Conservation (phyloP, 2,888 invertebrate genomes). For the Brachylomia viminalis region DNA sequence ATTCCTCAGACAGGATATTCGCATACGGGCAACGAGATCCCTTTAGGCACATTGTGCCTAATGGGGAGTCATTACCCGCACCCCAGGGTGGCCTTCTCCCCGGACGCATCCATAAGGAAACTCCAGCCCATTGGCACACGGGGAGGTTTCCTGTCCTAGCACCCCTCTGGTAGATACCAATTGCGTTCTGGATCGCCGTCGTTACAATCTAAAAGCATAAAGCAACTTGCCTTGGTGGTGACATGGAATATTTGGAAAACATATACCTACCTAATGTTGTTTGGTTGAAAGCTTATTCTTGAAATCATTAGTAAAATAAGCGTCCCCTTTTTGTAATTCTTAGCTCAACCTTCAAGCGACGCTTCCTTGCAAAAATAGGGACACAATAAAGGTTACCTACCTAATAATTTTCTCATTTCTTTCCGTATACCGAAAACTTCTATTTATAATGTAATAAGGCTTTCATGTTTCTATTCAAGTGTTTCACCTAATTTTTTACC, state of each 20-base stretch:
- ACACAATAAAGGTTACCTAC: neutral
- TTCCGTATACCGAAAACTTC: neutral
- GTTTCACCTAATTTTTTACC: constrained; percentile 23
- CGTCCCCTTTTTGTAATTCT: neutral
- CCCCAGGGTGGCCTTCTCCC: too few species aligned
- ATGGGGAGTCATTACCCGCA: too few species aligned
- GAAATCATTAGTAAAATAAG: neutral
- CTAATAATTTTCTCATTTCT: constrained; percentile 1
- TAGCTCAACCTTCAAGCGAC: neutral
- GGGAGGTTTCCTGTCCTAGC: too few species aligned
- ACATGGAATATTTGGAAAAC: neutral
- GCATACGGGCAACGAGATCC: too few species aligned
- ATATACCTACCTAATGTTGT: neutral
- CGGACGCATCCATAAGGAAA: too few species aligned
- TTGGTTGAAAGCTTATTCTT: neutral
- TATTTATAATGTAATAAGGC: constrained; percentile 6
- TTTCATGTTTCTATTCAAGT: constrained; percentile 16
- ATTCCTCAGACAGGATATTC: too few species aligned
- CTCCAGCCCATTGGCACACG: too few species aligned
- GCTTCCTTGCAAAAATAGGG: neutral
- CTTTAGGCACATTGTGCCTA: too few species aligned
- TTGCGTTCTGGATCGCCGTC: neutral
- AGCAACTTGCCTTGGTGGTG: neutral
- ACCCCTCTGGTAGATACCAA: too few species aligned
- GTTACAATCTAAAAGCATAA: neutral